Base-by-base conservation (phyloP, 2,113 vertebrate genomes). In the Macrotus californicus region DNA sequence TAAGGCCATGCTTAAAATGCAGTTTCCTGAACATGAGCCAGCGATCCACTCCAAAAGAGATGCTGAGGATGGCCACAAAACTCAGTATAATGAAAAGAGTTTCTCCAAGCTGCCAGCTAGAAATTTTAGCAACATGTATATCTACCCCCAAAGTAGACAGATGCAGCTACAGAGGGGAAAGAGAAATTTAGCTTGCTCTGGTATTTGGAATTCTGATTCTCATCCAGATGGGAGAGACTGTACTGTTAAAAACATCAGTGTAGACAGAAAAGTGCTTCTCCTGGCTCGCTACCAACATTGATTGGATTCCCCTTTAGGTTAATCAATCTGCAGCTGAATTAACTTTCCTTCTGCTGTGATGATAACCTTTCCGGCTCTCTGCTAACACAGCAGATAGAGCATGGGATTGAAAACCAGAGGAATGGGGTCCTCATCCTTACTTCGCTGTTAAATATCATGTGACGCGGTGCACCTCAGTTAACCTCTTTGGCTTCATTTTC, bases 1-100 rank as follows among this genome's bases (percentile, higher is more conserved):
- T 77, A 93, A 79, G 83, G 67, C 88, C 88, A 31, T 59, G 89
- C 89, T 96, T 98, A 95, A 97, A 97, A 96, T 73, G 87, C 54
- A 54, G 34, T 90, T 98, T 96, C 94, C 96, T 94, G 96, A 85
- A 94, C 52, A 81, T 91, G 75, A 95, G 72, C 76, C 66, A 64
- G 31, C 43, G 54, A 54, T 91, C 80, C 76, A 69, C 70, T 82
- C 69, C 66, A 36, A 69, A 48, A 89, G 24, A 94, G 95, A 73
- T 46, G n/a, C 80, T 26, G 34, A 41, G 39, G 22, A 70, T 26
- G 83, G 56, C 64, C 91, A 75, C 56, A 84, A 39, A 84, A 87
- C 87, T 93, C 61, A 85, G 52, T n/a, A 31, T 56, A 85, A 90
- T 46, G 87, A 61, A 54, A 43, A 81, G 52, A 91, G 56, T 59